Conservation (phyloP, 2,797 vertebrate species). For the Coreius guichenoti region DNA sequence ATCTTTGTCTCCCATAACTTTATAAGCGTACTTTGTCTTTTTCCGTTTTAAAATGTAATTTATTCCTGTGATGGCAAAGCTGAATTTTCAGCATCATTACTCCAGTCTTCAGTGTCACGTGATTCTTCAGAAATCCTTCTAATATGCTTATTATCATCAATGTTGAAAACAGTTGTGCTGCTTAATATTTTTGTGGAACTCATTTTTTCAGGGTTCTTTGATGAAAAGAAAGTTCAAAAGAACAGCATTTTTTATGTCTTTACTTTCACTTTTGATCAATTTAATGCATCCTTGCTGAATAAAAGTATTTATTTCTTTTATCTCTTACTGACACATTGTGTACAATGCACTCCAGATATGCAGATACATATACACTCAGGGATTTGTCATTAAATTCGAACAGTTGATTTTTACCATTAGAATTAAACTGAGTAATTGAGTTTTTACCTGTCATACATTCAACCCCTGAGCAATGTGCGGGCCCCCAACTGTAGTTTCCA, state of each 20-base stretch:
- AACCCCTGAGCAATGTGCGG: constrained; percentile 5
- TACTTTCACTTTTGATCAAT: not conserved
- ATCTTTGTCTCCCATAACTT: not conserved
- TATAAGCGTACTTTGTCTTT: not conserved
- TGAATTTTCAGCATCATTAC: not conserved
- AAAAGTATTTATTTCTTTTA: not conserved
- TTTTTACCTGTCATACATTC: not conserved
- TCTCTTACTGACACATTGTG: not conserved
- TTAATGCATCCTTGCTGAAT: not conserved
- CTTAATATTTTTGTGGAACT: not conserved
- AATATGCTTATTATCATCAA: not conserved
- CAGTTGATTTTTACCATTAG: not conserved
- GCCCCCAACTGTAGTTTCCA: constrained; percentile 16
- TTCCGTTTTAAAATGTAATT: not conserved
- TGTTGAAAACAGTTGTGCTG: not conserved
- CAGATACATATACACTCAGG: not conserved
- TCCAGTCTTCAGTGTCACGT: not conserved
- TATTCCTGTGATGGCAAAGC: not conserved
- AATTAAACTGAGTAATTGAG: not conserved
- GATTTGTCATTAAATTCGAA: not conserved
- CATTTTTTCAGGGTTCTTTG: not conserved
- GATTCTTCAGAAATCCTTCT: not conserved
- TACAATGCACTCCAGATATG: not conserved
- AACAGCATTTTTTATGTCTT: not conserved
- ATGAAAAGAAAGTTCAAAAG: not conserved